These are phyloP conservation scores for Aleadryas rufinucha DNA, from an alignment of 2,113 vertebrate species.

Conservation along the genomic window DNA sequence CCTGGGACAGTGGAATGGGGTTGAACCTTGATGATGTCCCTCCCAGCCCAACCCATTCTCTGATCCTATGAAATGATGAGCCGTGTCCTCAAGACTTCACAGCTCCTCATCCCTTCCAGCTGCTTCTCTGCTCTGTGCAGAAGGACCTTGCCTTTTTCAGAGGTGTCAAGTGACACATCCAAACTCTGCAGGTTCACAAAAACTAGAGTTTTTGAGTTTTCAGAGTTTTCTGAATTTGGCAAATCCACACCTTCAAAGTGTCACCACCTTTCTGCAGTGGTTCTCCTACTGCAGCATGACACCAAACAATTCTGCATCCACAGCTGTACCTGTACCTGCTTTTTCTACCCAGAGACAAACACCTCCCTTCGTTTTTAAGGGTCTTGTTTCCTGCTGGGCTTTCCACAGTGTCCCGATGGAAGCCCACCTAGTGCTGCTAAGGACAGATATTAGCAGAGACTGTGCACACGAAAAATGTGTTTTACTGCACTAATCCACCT, in stretches of 20 bases:
- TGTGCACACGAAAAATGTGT: not conserved
- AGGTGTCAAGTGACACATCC: not conserved
- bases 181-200: not conserved
- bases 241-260: not conserved
- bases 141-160: not conserved
- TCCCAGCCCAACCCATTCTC: not conserved
- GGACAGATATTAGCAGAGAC: not conserved
- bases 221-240: not conserved
- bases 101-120: not conserved
- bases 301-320: not conserved
- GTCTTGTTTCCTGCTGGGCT: not conserved
- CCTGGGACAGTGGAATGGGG: not conserved
- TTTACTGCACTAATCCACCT: not conserved
- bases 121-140: not conserved
- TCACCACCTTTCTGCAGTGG: not conserved
- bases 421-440: not conserved
- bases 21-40: not conserved
- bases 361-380: not conserved
- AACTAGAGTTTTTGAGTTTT: no score
- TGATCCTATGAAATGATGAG: not conserved
- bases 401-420: rapidly evolving
- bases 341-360: not conserved
- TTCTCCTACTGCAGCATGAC: not conserved
- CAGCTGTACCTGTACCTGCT: not conserved
- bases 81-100: no score